Percentiles rank a stretch among this genome's conserved stretches.
Conservation (phyloP, 2,888 invertebrate genomes). For the Drosophila stalkeri region DNA sequence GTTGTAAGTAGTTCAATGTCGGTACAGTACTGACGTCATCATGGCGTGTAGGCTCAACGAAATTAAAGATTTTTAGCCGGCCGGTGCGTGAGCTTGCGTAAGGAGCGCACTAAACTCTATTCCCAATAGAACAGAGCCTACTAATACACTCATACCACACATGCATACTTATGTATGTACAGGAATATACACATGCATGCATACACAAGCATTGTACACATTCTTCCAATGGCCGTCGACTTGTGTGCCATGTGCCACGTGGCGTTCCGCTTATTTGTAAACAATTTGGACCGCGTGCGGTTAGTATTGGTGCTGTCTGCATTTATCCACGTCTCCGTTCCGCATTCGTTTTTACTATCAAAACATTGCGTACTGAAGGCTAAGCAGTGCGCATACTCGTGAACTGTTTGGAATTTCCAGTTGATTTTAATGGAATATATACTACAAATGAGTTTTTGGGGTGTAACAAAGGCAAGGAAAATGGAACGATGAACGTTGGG, state of each 20-base stretch:
- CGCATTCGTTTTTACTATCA: slow-evolving; percentile 60
- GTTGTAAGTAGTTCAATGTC: slow-evolving; percentile 66
- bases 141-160: not conserved
- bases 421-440: slow-evolving; percentile 30
- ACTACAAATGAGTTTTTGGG: slow-evolving; percentile 14
- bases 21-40: slow-evolving; percentile 58
- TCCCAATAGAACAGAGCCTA: not conserved
- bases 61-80: slow-evolving; percentile 42
- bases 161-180: not conserved
- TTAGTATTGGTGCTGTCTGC: slow-evolving; percentile 15
- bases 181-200: not conserved
- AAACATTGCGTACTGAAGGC: slow-evolving; percentile 54
- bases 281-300: slow-evolving; percentile 51
- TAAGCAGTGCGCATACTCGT: slow-evolving; percentile 54
- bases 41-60: slow-evolving; percentile 9
- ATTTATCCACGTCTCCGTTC: slow-evolving; percentile 16
- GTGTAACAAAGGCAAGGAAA: slow-evolving; percentile 32
- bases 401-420: slow-evolving; percentile 52
- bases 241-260: slow-evolving; percentile 50
- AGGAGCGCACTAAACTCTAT: not conserved
- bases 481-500: slow-evolving; percentile 25
- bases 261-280: slow-evolving; percentile 65
- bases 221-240: slow-evolving; percentile 35
- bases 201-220: slow-evolving; percentile 1
- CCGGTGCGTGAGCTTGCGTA: slow-evolving; percentile 36